Evolutionary conservation across 1,140 invertebrate species (phyloP), one percentile per base, ranked within the genome.

Genomic region (Cephus cinctus): DNA sequence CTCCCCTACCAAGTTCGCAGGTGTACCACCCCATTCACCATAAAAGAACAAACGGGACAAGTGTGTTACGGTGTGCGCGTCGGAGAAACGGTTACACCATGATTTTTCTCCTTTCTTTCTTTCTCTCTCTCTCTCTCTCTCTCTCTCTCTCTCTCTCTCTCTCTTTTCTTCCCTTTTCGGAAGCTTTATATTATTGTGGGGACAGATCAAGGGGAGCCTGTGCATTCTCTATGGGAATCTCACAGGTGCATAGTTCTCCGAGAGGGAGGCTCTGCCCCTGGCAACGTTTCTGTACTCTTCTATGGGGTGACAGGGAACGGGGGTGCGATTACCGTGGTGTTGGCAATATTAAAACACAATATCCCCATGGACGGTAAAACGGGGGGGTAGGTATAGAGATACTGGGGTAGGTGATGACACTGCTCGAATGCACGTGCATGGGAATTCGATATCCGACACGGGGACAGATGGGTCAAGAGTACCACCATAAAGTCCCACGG

Each of bases 261-360:
- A 63, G 58, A 57, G 57, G 22, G 43, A 56, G 56, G 44, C 34
- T 50, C 45, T 22, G 49, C 31, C 50, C 21, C 22, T 46, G 45
- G 35, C 30, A 52, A 59, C 32, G 34, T 50, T 52, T 46, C 31
- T 60, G 39, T 40, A 34, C 48, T 42, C 34, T 18, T 8, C 8
- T 12, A 18, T 8, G 31, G 50, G 50, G 53, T 51, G 59, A 14
- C 5, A 23, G 19, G 25, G 22, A 6, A 31, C 15, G 38, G 19
- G 39, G 22, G 34, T n/a, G n/a, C 18, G 31, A 16, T 19, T 49
- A 44, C 35, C 25, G 58, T 67, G 60, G 65, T 64, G 63, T 65
- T 59, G 57, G 52, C 54, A 55, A 70, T 71, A 75, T 73, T 75
- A 73, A 75, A 73, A 73, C 61, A 67, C 65, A 71, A 73, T 75